Percentiles rank a stretch among this genome's conserved stretches.
Evolutionary conservation across 2,888 invertebrate genomes (phyloP).

Genomic region (Monopis laevigella): DNA sequence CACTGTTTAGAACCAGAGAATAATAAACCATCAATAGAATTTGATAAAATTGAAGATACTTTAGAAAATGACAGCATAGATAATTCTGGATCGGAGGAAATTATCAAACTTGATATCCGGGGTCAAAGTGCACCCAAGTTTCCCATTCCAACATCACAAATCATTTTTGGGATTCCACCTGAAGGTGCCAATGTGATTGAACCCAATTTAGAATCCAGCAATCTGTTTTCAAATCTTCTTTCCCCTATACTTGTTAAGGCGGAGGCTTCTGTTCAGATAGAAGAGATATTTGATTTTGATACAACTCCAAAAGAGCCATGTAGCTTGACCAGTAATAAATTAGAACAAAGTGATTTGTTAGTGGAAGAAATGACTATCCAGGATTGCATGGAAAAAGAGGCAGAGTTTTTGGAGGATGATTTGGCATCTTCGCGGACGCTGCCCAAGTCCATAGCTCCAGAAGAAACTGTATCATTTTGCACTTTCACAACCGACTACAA

Average conservation of each 20-base stretch:
- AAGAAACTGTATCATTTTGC: constrained; percentile 57
- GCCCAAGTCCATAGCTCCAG: constrained; percentile 43
- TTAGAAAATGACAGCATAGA: constrained; percentile 24
- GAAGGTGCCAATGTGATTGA: constrained; percentile 42
- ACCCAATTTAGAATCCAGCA: constrained; percentile 36
- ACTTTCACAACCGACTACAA: constrained; percentile 76
- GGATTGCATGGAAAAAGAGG: constrained; percentile 24
- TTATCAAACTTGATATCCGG: constrained; percentile 58
- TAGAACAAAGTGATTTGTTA: constrained; percentile 43
- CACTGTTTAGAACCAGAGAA: not conserved
- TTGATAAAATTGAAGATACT: constrained; percentile 19
- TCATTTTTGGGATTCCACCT: constrained; percentile 55
- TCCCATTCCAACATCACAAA: constrained; percentile 41
- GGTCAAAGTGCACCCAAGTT: constrained; percentile 48
- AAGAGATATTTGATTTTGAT: constrained; percentile 33
- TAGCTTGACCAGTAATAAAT: constrained; percentile 27
- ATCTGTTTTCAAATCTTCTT: constrained; percentile 40
- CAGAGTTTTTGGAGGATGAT: constrained; percentile 32
- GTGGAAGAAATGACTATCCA: constrained; percentile 49
- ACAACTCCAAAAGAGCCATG: constrained; percentile 17
- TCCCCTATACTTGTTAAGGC: constrained; percentile 49
- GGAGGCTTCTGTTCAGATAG: constrained; percentile 33
- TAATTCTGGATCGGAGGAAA: constrained; percentile 43
- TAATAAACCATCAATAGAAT: not conserved
- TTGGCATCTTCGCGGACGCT: constrained; percentile 25